These are phyloP conservation scores for Onychomys torridus DNA, from an alignment of 2,797 vertebrate genomes.

Conservation along the genomic window DNA sequence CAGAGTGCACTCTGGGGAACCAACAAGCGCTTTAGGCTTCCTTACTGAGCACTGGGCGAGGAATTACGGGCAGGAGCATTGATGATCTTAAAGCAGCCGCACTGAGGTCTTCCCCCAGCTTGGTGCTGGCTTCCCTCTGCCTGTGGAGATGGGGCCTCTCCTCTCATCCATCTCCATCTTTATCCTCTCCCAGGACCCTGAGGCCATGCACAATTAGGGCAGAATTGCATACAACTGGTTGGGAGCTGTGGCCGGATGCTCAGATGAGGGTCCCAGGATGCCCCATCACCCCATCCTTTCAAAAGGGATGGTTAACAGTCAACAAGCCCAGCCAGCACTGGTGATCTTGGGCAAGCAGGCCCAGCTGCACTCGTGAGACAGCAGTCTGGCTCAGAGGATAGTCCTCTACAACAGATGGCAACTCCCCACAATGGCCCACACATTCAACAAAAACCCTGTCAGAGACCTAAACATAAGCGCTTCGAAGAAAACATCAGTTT, in stretches of 20 bases:
- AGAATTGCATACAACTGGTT: background rate
- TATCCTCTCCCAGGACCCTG: background rate
- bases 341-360: background rate
- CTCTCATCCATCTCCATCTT: background rate
- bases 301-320: background rate
- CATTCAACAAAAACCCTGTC: background rate
- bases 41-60: background rate
- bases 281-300: background rate
- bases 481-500: background rate
- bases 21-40: background rate
- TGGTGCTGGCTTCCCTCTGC: background rate
- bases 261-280: background rate
- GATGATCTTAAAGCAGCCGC: background rate
- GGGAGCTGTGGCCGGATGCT: background rate
- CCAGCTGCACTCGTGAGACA: too few species aligned
- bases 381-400: background rate
- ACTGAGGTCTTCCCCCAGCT: background rate
- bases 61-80: background rate
- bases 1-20: background rate
- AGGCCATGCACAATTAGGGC: background rate
- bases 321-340: background rate
- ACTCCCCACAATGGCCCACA: background rate
- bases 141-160: background rate
- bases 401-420: background rate
- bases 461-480: background rate